Base-by-base conservation (phyloP, 2,797 vertebrate species). In the Numenius phaeopus region DNA sequence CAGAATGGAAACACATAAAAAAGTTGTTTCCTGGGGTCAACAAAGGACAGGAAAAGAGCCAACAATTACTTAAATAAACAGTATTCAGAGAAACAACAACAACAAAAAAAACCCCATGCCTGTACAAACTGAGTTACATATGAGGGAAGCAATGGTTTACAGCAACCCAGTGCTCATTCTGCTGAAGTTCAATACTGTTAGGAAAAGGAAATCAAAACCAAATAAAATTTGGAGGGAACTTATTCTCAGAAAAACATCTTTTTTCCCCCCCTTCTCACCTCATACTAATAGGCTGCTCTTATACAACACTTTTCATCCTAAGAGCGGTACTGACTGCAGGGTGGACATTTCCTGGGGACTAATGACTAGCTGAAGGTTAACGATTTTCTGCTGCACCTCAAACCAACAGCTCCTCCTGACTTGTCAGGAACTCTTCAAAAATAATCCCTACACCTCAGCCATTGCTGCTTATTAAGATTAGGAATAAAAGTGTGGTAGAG, bases 21-120 rank as follows among this genome's bases (percentile, higher is more conserved):
- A 94, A 85, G 88, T 96, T 94, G 93, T 96, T 98, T 98, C 97
- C 97, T 97, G 97, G 91, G 97, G 97, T 98, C 97, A 97, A 92
- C 86, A 95, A 97, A 97, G 97, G 97, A 97, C 97, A 96, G 98
- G 97, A 98, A 98, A 97, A 96, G 95, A 95, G 84, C 79, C 83
- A 96, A 97, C 94, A 94, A 93, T 90, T 90, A 95, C 93, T 97
- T 96, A 96, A 94, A 95, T 95, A 97, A 97, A 96, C 81, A 92
- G 93, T 65, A 97, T 91, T 83, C 86, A 89, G 70, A 87, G 92
- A 94, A 96, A 92, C 64, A 92, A 55, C 44, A 50, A 75, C 50
- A 72, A 39, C 11, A 32, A 73, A 49, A 58, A 71, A n/a, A 14
- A 37, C 34, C 1, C 3, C 5, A 57, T 72, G 82, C 83, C 87